A percentile compares a stretch with the other conserved stretches of the same genome.
These are phyloP conservation scores for Oostethus manadensis DNA, from an alignment of 2,113 vertebrate species.

Conservation along the genomic window DNA sequence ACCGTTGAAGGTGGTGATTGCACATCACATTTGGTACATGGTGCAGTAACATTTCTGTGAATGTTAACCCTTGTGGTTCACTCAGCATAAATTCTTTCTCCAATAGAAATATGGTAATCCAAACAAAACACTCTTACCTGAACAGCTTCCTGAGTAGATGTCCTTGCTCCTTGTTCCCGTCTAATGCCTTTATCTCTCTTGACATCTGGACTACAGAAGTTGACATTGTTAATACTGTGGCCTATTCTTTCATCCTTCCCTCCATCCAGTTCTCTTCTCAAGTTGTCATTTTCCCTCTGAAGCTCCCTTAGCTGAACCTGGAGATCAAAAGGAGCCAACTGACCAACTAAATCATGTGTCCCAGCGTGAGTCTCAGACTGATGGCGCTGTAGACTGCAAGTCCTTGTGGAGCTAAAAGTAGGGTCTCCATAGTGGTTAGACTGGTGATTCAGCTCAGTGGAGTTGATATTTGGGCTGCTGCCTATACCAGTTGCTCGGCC, in stretches of 20 bases:
- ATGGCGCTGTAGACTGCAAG: slow-evolving; percentile 76
- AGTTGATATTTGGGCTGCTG: slow-evolving; percentile 92
- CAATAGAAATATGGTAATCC: neutral
- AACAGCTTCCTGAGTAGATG: slow-evolving; percentile 84
- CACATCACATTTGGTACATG: neutral
- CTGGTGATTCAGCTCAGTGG: slow-evolving; percentile 77
- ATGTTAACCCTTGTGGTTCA: slow-evolving; percentile 4
- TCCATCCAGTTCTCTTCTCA: slow-evolving; percentile 87
- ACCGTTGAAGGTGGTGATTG: neutral
- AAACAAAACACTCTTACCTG: slow-evolving; percentile 74
- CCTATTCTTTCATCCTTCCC: slow-evolving; percentile 82
- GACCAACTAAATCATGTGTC: slow-evolving; percentile 19
- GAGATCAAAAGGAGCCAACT: slow-evolving; percentile 79
- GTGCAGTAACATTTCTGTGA: neutral
- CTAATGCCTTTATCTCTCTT: slow-evolving; percentile 84
- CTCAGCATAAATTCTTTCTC: neutral
- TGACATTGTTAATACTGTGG: slow-evolving; percentile 84
- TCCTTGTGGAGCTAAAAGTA: slow-evolving; percentile 53
- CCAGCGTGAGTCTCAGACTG: slow-evolving; percentile 51
- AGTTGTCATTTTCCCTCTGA: slow-evolving; percentile 86
- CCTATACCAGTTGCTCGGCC: slow-evolving; percentile 81
- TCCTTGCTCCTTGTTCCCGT: slow-evolving; percentile 84
- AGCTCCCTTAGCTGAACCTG: slow-evolving; percentile 88
- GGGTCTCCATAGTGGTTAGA: slow-evolving; percentile 81
- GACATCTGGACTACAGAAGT: slow-evolving; percentile 90